phyloP scores from a whole-genome alignment of 2,888 invertebrate species.

The Theristus sp. region DNA sequence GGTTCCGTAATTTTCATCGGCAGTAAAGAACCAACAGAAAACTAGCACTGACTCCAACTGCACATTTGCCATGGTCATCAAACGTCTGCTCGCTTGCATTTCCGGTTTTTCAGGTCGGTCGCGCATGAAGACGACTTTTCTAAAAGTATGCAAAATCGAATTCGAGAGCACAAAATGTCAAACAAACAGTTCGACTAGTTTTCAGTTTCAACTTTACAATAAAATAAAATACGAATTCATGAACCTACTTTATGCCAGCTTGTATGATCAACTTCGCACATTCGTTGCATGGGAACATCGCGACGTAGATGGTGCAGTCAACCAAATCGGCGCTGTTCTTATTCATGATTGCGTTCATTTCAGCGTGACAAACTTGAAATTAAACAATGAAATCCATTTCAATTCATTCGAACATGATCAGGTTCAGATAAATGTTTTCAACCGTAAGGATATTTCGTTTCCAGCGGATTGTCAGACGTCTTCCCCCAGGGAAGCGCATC shows the following conservation, averaged over 20 bases:
- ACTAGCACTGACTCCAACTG: not conserved
- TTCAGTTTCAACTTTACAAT: not conserved
- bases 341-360: conserved; percentile 87
- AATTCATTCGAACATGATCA: too few relatives aligned
- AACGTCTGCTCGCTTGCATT: conserved; percentile 55
- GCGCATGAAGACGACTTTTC: conserved; percentile 44
- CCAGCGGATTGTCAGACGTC: conserved; percentile 40
- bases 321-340: conserved; percentile 51
- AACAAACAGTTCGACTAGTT: not conserved
- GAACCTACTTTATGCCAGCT: conserved; percentile 52
- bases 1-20: not conserved
- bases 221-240: not conserved
- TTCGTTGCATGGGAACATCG: conserved; percentile 86
- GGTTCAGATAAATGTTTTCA: too few relatives aligned
- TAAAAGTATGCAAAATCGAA: not conserved
- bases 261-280: conserved; percentile 93
- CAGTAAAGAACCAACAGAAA: not conserved
- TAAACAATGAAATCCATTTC: too few relatives aligned
- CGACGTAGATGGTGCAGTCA: conserved; percentile 65
- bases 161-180: not conserved
- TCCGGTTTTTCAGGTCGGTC: conserved; percentile 53
- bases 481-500: conserved; percentile 76
- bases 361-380: conserved; percentile 84
- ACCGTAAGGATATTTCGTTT: conserved; percentile 73
- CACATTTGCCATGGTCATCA: conserved; percentile 54